Percentiles rank a stretch among this genome's conserved stretches.
Conservation (phyloP, 2,888 invertebrate genomes). For the Sarcophaga carnaria region DNA sequence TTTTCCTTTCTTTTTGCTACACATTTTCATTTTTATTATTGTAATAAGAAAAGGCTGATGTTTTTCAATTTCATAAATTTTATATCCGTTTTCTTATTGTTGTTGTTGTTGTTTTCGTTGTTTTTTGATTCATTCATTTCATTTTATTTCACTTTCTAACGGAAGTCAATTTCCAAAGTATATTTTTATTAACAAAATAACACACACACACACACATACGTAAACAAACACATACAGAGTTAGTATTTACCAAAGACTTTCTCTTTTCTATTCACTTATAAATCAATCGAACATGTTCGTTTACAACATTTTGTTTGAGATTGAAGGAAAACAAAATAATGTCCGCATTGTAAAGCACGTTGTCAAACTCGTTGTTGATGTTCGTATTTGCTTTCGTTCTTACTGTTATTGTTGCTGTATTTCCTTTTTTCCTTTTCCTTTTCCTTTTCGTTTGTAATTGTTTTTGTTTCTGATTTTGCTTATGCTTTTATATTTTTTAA, state of each 20-base stretch:
- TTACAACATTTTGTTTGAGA: constrained; percentile 22
- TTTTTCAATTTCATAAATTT: constrained; percentile 28
- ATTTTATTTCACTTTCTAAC: constrained; percentile 29
- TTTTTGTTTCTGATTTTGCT: constrained; percentile 34
- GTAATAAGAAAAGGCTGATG: background rate
- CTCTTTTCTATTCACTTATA: background rate
- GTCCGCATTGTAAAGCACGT: constrained; percentile 66
- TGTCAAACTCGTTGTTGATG: constrained; percentile 55
- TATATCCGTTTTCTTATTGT: constrained; percentile 17
- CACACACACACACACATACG: background rate
- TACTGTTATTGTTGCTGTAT: constrained; percentile 33
- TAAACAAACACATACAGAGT: background rate
- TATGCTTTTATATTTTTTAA: background rate
- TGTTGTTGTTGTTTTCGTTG: constrained; percentile 6
- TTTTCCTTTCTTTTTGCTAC: background rate
- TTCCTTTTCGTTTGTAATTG: constrained; percentile 29
- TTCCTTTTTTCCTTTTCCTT: background rate
- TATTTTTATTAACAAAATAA: background rate
- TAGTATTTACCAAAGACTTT: background rate
- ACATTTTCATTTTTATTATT: constrained; percentile 2
- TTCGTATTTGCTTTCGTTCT: constrained; percentile 14
- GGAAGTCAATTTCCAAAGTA: constrained; percentile 47
- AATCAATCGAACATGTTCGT: constrained; percentile 44
- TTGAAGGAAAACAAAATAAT: constrained; percentile 1
- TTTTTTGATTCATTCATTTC: background rate